These are phyloP conservation scores for Himalopsyche phryganea DNA, from an alignment of 1,140 invertebrate species.

Conservation along the genomic window DNA sequence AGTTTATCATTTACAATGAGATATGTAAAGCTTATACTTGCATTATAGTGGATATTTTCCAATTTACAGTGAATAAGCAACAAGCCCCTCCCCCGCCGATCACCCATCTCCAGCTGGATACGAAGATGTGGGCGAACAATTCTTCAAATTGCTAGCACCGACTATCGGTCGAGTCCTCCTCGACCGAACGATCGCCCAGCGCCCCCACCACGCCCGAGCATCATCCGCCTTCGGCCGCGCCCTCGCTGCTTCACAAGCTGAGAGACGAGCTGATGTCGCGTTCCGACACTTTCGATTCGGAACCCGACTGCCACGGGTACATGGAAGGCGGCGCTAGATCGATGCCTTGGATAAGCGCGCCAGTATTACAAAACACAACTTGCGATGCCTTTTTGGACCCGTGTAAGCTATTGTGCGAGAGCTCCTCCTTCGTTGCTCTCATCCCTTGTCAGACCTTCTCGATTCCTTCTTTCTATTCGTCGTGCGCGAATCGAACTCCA, in stretches of 20 bases:
- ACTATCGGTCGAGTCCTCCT: slow-evolving; percentile 28
- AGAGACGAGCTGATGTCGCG: slow-evolving; percentile 25
- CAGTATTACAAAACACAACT: slow-evolving; percentile 30
- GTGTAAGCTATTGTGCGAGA: slow-evolving; percentile 29
- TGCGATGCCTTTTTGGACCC: slow-evolving; percentile 28
- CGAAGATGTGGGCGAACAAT: slow-evolving; percentile 28
- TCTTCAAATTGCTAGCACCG: slow-evolving; percentile 33
- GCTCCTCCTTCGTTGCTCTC: slow-evolving; percentile 31
- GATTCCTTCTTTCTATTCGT: too few species aligned
- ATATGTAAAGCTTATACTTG: too few species aligned
- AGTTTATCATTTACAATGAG: too few species aligned
- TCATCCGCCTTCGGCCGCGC: neutral
- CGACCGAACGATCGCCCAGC: slow-evolving; percentile 20
- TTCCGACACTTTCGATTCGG: slow-evolving; percentile 23
- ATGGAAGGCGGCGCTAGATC: neutral
- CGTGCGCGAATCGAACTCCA: too few species aligned
- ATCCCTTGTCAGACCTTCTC: slow-evolving; percentile 27
- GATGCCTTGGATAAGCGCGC: slow-evolving; percentile 32
- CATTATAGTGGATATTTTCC: too few species aligned
- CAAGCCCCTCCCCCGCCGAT: slow-evolving; percentile 30
- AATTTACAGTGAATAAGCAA: slow-evolving; percentile 31
- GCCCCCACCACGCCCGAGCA: slow-evolving; percentile 10
- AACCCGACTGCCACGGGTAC: slow-evolving; percentile 10
- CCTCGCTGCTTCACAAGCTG: slow-evolving; percentile 8
- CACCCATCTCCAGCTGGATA: slow-evolving; percentile 26